Base-by-base conservation (phyloP, 2,113 vertebrate genomes). In the Syrrhaptes paradoxus region DNA sequence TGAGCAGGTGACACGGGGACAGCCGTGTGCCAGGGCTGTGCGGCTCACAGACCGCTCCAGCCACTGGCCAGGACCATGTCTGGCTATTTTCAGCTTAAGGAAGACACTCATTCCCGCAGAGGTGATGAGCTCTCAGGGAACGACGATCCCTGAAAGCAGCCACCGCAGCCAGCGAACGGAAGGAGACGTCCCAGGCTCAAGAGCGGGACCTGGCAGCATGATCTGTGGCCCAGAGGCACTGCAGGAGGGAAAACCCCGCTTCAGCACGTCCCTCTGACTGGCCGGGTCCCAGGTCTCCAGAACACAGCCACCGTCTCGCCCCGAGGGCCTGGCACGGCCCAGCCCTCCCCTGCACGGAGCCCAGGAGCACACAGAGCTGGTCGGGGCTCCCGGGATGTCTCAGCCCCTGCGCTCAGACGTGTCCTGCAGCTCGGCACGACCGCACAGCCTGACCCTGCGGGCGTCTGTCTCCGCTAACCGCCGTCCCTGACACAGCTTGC, bases 121-220 rank as follows among this genome's bases (percentile, higher is more conserved):
- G 55, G 17, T 0, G 10, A 78, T 38, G 70, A 59, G 48, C 26
- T 34, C 16, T 19, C 31, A 32, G 52, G 61, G 38, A 54, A 25
- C 0, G 31, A 25, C 2, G 41, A 54, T 9, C 13, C 48, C 76
- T 70, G 38, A 38, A 38, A 29, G 46, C 28, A 21, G 43, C 20
- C 21, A 10, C 3, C 0, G 0, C 9, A 43, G 7, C 25, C 16
- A 7, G 29, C 1, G 3, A 43, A 17, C 3, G 13, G 4, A 2
- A 52, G 66, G 83, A 46, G 57, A 15, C 3, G 48, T 5, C 36
- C 38, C 48, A 31, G 67, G 9, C 5, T 25, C 2, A 4, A 61
- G 31, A 17, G 19, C 0, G 11, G 65, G 14, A 52, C 5, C 41
- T 7, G 38, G 59, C 43, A 22, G 55, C 0, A 14, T 2, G 12